Evolutionary conservation across 53 echinoderm and acorn worm species (phyloP).

Genomic region (Luidia sarsii): DNA sequence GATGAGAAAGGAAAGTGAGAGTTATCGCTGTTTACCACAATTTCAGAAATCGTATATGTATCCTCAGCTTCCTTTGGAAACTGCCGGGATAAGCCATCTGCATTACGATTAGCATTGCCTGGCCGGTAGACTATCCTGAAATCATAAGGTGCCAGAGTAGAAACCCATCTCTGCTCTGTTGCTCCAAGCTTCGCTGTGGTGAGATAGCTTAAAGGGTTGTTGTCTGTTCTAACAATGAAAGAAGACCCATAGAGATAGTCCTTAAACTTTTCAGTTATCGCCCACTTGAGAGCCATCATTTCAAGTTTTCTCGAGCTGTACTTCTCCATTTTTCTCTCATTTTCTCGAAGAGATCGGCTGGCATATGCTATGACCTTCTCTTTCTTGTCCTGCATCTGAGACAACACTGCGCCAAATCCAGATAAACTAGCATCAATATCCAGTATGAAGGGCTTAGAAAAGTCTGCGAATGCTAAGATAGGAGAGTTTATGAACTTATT

Average conservation of each 20-base stretch:
- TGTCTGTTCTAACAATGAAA: slow-evolving; percentile 38
- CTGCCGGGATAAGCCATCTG: slow-evolving; percentile 7
- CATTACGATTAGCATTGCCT: background rate
- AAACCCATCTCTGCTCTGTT: background rate
- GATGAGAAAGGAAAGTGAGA: too few species aligned
- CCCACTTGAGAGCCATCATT: slow-evolving; percentile 54
- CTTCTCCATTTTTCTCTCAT: slow-evolving; percentile 49
- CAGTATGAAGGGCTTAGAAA: slow-evolving; percentile 35
- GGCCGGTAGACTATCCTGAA: background rate
- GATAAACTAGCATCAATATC: slow-evolving; percentile 58
- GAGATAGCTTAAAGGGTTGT: slow-evolving; percentile 52
- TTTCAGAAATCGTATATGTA: background rate
- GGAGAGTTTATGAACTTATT: slow-evolving; percentile 9
- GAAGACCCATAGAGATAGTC: slow-evolving; percentile 40
- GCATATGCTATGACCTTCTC: slow-evolving; percentile 39
- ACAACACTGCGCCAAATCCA: slow-evolving; percentile 13
- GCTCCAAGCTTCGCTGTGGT: slow-evolving; percentile 28
- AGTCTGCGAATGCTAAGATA: slow-evolving; percentile 46
- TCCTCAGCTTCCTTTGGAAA: too few species aligned
- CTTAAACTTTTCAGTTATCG: slow-evolving; percentile 15
- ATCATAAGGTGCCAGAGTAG: background rate
- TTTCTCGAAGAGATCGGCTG: background rate
- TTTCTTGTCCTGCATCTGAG: background rate
- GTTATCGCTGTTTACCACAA: background rate
- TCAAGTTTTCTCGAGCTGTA: slow-evolving; percentile 66